phyloP scores from a whole-genome alignment of 2,888 invertebrate species.

The Cryptocephalus primarius region DNA sequence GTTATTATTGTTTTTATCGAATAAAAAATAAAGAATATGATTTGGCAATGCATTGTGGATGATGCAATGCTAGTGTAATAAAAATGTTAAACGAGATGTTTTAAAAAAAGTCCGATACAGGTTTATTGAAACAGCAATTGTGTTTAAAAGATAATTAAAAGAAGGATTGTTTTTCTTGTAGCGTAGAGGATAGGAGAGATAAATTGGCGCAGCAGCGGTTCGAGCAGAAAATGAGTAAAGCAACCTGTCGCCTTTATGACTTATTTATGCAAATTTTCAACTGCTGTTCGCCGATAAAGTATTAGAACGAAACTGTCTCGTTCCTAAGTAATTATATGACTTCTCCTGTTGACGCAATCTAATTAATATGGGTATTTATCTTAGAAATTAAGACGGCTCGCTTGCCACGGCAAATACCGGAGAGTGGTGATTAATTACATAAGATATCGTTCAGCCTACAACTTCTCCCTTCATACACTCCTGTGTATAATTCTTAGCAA shows the following conservation, averaged over 20 bases:
- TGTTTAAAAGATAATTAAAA: too few species aligned
- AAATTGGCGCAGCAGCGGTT: too few species aligned
- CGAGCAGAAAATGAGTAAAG: too few species aligned
- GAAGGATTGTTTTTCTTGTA: too few species aligned
- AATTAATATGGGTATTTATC: slow-evolving; percentile 39
- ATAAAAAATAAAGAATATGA: too few species aligned
- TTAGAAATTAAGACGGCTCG: slow-evolving; percentile 38
- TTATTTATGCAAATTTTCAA: slow-evolving; percentile 35
- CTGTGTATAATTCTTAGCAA: slow-evolving; percentile 2
- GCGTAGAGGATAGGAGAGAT: too few species aligned
- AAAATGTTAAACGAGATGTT: too few species aligned
- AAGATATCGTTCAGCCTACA: slow-evolving; percentile 21
- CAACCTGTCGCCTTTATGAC: slow-evolving; percentile 19
- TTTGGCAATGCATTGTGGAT: too few species aligned
- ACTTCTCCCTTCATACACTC: not conserved
- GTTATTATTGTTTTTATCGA: too few species aligned
- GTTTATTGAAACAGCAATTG: too few species aligned
- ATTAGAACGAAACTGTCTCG: slow-evolving; percentile 37
- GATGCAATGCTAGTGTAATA: too few species aligned
- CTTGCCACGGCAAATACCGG: slow-evolving; percentile 35
- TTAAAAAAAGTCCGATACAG: too few species aligned
- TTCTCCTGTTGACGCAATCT: slow-evolving; percentile 37
- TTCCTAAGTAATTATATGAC: slow-evolving; percentile 36
- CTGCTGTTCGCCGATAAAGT: slow-evolving; percentile 35
- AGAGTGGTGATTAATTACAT: slow-evolving; percentile 35